Conservation (phyloP, 1,140 invertebrate species). For the Fopius arisanus region DNA sequence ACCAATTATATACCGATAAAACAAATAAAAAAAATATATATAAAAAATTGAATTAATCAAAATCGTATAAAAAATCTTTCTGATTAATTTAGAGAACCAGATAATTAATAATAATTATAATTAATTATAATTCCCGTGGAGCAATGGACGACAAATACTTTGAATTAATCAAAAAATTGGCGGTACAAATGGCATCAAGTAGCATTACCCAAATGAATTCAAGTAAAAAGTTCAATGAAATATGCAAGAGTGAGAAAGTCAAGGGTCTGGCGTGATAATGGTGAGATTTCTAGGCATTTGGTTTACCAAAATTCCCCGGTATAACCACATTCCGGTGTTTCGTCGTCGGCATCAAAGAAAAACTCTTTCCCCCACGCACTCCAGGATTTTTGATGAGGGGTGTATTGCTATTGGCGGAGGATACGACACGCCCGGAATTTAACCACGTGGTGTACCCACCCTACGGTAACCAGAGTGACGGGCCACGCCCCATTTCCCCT, state of each 20-base stretch:
- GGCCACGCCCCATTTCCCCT: slow-evolving; percentile 49
- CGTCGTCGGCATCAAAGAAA: slow-evolving; percentile 11
- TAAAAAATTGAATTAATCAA: too few species aligned
- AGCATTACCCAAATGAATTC: too few species aligned
- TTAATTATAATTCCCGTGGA: too few species aligned
- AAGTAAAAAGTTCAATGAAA: not conserved
- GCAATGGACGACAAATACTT: too few species aligned
- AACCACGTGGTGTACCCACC: slow-evolving; percentile 28
- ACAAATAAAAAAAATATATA: too few species aligned
- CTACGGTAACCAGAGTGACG: not conserved
- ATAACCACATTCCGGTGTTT: slow-evolving; percentile 21
- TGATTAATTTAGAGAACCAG: too few species aligned
- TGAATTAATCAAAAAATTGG: too few species aligned
- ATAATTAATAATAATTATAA: too few species aligned
- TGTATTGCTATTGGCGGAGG: not conserved
- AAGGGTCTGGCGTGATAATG: slow-evolving; percentile 18
- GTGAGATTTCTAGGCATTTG: slow-evolving; percentile 24
- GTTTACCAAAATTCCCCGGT: slow-evolving; percentile 24
- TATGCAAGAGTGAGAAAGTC: slow-evolving; percentile 9
- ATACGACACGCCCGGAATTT: slow-evolving; percentile 45
- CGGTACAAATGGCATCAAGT: too few species aligned
- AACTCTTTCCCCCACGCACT: slow-evolving; percentile 1
- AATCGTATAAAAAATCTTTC: too few species aligned
- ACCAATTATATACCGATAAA: too few species aligned
- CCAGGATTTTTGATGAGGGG: slow-evolving; percentile 28